These are phyloP conservation scores for Heliconius charithonia DNA, from an alignment of 2,888 invertebrate genomes.

Conservation along the genomic window DNA sequence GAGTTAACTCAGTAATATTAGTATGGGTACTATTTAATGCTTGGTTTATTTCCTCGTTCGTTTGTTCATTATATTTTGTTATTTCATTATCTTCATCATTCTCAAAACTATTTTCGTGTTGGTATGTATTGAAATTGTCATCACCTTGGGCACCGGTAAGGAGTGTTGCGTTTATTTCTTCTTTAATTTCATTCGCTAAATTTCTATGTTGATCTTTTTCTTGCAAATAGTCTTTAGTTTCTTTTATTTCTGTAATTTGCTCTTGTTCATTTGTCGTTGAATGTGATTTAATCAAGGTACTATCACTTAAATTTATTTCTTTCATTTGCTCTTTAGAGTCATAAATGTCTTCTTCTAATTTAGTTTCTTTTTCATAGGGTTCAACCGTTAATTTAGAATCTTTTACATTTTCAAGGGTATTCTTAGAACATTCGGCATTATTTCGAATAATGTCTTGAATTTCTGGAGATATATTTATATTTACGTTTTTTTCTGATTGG, in stretches of 20 bases:
- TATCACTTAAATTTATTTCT: not conserved
- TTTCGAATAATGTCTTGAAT: not conserved
- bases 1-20: not conserved
- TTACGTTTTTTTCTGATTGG: not conserved
- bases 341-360: slow-evolving; percentile 10
- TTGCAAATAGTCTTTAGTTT: slow-evolving; percentile 12
- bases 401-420: slow-evolving; percentile 5
- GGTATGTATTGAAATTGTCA: slow-evolving; percentile 2
- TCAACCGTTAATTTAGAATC: not conserved
- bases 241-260: not conserved
- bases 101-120: not conserved
- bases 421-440: not conserved
- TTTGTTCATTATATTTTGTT: not conserved
- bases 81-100: not conserved
- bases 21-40: not conserved
- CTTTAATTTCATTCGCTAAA: not conserved
- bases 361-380: not conserved
- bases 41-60: not conserved
- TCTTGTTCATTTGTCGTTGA: slow-evolving; percentile 2
- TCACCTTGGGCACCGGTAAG: not conserved
- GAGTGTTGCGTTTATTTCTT: not conserved
- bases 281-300: not conserved
- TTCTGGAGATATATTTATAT: not conserved
- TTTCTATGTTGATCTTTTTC: not conserved
- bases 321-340: not conserved